These are phyloP conservation scores for Pseudois nayaur DNA, from an alignment of 2,113 vertebrate species.

Conservation along the genomic window DNA sequence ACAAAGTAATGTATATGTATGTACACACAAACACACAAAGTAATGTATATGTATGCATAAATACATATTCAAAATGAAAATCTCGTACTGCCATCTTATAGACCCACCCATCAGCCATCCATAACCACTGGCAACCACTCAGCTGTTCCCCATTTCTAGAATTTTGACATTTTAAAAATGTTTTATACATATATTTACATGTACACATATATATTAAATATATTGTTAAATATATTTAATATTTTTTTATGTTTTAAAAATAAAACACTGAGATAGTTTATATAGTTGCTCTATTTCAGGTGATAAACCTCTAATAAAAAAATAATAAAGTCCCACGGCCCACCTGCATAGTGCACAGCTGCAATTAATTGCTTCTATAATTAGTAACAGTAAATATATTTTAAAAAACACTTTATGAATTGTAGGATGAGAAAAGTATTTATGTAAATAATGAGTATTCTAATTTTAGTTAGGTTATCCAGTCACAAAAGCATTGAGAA, in stretches of 20 bases:
- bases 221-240: not conserved
- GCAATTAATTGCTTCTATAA: not conserved
- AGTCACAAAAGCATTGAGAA: not conserved
- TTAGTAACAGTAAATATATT: not conserved
- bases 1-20: not conserved
- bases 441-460: not conserved
- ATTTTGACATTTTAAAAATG: not conserved
- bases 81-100: not conserved
- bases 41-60: not conserved
- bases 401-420: not conserved
- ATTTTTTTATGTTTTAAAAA: not conserved
- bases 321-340: not conserved
- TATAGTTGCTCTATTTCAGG: not conserved
- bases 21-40: not conserved
- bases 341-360: not conserved
- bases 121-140: not conserved
- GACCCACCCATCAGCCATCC: fast-evolving
- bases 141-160: not conserved
- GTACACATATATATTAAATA: not conserved
- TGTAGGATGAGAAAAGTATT: not conserved
- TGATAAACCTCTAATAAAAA: not conserved
- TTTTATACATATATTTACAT: not conserved
- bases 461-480: not conserved
- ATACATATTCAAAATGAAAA: not conserved
- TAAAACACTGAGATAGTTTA: not conserved